phyloP scores from a whole-genome alignment of 2,113 vertebrate species.

The Hystrix cristata region DNA sequence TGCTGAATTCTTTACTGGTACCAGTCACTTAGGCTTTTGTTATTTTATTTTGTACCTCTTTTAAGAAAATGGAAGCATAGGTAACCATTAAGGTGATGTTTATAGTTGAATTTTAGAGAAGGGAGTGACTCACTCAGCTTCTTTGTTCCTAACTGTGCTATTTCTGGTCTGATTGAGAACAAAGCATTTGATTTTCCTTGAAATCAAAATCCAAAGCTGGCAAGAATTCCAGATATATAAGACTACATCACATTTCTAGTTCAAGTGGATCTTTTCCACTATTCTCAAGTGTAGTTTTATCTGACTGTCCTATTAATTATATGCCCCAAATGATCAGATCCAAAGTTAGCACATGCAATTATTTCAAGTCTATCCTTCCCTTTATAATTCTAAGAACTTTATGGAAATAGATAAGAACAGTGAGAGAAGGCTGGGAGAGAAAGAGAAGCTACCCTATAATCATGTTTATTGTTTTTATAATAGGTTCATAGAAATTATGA shows the following conservation, averaged over 20 bases:
- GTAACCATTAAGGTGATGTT: too few relatives aligned
- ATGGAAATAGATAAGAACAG: conserved; percentile 65
- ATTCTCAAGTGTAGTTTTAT: conserved; percentile 40
- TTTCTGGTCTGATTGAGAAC: conserved; percentile 32
- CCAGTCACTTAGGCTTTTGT: too few relatives aligned
- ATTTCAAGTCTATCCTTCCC: conserved; percentile 60
- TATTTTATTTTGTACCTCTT: too few relatives aligned
- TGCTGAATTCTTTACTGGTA: too few relatives aligned
- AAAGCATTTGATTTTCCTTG: conserved; percentile 25
- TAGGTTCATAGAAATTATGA: conserved; percentile 92
- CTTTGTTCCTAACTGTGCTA: not conserved
- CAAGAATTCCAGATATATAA: not conserved
- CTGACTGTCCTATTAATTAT: conserved; percentile 60
- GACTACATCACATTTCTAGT: conserved; percentile 29
- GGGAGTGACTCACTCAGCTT: too few relatives aligned
- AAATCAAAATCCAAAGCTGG: conserved; percentile 53
- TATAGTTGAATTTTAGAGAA: too few relatives aligned
- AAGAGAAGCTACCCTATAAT: conserved; percentile 65
- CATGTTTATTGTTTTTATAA: conserved; percentile 87
- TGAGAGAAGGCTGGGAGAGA: conserved; percentile 28
- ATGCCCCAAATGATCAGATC: conserved; percentile 54
- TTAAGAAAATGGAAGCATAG: too few relatives aligned
- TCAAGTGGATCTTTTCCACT: conserved; percentile 34
- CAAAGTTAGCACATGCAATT: conserved; percentile 15
- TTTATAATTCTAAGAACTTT: conserved; percentile 57